Conservation (phyloP, 2,888 invertebrate species). For the Lampropteryx suffumata region DNA sequence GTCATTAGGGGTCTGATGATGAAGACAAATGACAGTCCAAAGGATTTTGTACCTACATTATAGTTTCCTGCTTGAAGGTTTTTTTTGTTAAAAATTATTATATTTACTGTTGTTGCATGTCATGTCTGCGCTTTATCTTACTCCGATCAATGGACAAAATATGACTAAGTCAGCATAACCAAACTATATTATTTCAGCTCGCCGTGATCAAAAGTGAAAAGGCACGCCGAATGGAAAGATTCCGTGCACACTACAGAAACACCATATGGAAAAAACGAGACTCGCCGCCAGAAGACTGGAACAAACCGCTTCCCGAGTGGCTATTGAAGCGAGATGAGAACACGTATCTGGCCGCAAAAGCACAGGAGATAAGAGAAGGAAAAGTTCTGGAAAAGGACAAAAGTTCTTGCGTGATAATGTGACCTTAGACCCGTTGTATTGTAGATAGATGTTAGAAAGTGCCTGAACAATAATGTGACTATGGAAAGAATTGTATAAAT, state of each 20-base stretch:
- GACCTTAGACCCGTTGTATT: constrained; percentile 33
- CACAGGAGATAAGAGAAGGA: constrained; percentile 82
- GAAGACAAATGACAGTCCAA: no score
- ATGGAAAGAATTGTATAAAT: not conserved
- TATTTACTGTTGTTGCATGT: no score
- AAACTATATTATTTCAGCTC: constrained; percentile 63
- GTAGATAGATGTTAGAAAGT: constrained; percentile 11
- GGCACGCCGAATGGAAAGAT: constrained; percentile 82
- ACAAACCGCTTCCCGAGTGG: constrained; percentile 90
- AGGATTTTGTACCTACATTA: no score
- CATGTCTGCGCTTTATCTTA: no score
- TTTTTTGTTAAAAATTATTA: no score
- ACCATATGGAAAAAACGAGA: constrained; percentile 90
- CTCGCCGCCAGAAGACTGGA: constrained; percentile 91
- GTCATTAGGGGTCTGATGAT: no score
- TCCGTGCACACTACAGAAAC: constrained; percentile 87
- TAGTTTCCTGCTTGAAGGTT: no score
- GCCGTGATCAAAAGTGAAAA: constrained; percentile 88
- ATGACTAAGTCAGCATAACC: no score
- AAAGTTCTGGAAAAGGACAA: constrained; percentile 43
- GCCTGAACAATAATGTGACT: not conserved
- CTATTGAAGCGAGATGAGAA: constrained; percentile 86
- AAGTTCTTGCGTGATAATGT: constrained; percentile 65
- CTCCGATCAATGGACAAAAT: no score
- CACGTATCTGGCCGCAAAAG: constrained; percentile 85